Base-by-base conservation (phyloP, 2,113 vertebrate species). In the Oxyruncus cristatus region DNA sequence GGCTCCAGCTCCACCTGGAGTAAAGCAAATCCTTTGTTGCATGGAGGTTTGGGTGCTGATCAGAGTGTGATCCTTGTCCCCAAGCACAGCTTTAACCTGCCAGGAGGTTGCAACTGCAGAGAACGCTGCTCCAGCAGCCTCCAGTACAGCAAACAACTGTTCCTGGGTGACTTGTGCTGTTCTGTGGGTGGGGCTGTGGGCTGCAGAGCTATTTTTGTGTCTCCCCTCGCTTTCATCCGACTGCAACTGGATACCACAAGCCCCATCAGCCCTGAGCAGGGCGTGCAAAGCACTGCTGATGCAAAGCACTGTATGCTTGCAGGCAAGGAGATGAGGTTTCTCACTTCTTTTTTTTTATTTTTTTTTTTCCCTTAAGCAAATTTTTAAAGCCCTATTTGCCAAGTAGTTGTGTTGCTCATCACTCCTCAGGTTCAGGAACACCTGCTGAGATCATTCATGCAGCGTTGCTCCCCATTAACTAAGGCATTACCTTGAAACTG, bases 201-300 rank as follows among this genome's bases (percentile, higher is more conserved):
- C 76, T 75, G 80, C 49, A 46, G 55, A 84, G 81, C 90, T 97
- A 96, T 97, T 96, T 96, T 92, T 79, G 71, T 87, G 55, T 80
- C 75, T 88, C 77, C 80, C 90, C 75, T 95, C 1, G 50, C 94
- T 96, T 96, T 94, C 94, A 96, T 93, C 84, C 39, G 2, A 77
- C 68, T 67, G 85, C 68, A 96, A 93, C 85, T 90, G 89, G 76
- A 92, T 96, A 84, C 92, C 71, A 4, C 75, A 87, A 95, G 37
- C 41, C 67, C n/a, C 63, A 35, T 18, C 63, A 75, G 61, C 95
- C 76, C 76, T 1, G 8, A 89, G 75, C 71, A 32, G 27, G 67
- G 78, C 0, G 1, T 10, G 14, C 32, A 77, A 49, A 35, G 72
- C 81, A 4, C 53, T 5, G 46, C 72, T 91, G 46, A 62, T 22